Evolutionary conservation across 2,888 invertebrate species (phyloP), one percentile per base, ranked within the genome.

Genomic region (Hirtodrosophila histrioides): DNA sequence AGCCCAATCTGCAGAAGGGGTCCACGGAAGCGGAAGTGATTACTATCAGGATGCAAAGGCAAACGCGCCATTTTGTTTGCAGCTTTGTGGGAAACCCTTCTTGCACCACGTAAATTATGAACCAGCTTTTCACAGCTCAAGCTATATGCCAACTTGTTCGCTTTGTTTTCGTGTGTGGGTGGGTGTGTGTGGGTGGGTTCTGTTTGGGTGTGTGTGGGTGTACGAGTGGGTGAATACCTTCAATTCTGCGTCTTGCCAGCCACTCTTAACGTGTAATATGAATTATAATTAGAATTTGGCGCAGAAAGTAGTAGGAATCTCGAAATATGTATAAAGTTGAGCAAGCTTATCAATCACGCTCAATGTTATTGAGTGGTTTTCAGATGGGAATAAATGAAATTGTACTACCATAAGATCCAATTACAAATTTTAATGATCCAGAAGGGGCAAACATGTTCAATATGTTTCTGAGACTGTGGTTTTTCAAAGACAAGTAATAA

Each of bases 11-110:
- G 53, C 58, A 78, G 48, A 57, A 75, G 64, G 53, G 55, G 45
- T n/a, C 45, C 60, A 60, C 23, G 60, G 65, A 83, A 65, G 54
- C 62, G 76, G 67, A 81, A 86, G 75, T 69, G 67, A 67, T 78
- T 83, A 55, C 64, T 65, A 66, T 74, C 40, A 29, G 41, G 46
- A 33, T 29, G 37, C 37, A 51, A 60, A 39, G 37, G 11, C 48
- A 43, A 44, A 37, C 53, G 11, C 60, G 29, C 24, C 50, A 63
- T 62, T 77, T 55, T 35, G 46, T 33, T 50, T 29, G 49, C 29
- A 61, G 39, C 50, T 44, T 45, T 41, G 40, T 8, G 51, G 10
- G 3, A 35, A 48, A 49, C 27, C 66, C 33, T 51, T 39, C 7
- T 57, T 43, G 29, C 8, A 29, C 17, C 39, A 11, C 24, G 41